Conservation (phyloP, 2,888 invertebrate species). For the Rosalia funebris region DNA sequence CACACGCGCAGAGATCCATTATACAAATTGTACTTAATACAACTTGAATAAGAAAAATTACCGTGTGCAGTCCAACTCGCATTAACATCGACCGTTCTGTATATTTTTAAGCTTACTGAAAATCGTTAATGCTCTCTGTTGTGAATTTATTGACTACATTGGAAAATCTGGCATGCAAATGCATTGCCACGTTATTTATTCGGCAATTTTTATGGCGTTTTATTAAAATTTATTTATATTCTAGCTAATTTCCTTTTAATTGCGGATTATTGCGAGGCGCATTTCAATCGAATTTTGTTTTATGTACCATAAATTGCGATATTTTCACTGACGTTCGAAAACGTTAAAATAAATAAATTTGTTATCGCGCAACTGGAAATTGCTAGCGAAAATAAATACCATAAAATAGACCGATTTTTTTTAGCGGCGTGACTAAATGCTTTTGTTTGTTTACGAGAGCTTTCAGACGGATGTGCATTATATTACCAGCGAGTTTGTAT, state of each 20-base stretch:
- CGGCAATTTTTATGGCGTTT: conserved; percentile 4
- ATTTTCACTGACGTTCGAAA: conserved; percentile 2
- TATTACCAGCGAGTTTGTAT: not conserved
- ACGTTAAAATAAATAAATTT: conserved; percentile 11
- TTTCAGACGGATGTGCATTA: not conserved
- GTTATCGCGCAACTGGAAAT: conserved; percentile 9
- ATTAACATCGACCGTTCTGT: too few species aligned
- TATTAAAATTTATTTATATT: conserved; percentile 13
- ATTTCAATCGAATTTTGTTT: not conserved
- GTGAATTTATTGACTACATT: too few species aligned
- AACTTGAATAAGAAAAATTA: too few species aligned
- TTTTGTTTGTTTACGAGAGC: not conserved
- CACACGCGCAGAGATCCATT: too few species aligned
- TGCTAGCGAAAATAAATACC: conserved; percentile 1
- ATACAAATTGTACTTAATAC: too few species aligned
- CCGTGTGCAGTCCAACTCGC: too few species aligned
- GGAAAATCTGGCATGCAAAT: conserved; percentile 1
- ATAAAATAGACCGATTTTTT: conserved; percentile 1
- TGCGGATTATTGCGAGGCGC: not conserved
- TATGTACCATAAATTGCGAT: conserved; percentile 10
- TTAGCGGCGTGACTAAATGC: not conserved
- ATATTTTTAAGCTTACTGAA: too few species aligned
- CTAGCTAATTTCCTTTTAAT: conserved; percentile 8
- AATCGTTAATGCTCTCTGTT: too few species aligned
- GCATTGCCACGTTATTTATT: conserved; percentile 11